Base-by-base conservation (phyloP, 1,140 invertebrate genomes). In the Cotesia glomerata region DNA sequence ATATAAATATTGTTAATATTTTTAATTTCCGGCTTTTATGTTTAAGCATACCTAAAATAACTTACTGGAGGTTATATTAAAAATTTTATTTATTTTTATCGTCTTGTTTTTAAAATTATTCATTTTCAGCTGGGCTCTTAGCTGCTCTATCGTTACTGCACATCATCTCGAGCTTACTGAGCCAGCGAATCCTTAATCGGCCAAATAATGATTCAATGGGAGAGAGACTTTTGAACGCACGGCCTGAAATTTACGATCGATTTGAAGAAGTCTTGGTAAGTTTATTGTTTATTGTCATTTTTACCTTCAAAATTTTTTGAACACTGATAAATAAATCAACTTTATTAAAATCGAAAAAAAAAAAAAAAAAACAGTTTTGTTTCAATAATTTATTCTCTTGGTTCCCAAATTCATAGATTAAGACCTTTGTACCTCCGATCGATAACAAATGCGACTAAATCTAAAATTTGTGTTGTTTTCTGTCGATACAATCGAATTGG, bases 251-350 rank as follows among this genome's bases (percentile, higher is more conserved):
- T 72, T 83, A 82, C 34, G 81, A 83, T 74, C 81, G 80, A n/a
- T 84, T 84, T 51, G 82, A 84, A 65, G 82, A 84, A 71, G 81
- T 84, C 74, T 58, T 83, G 76, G 82, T 84, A 76, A 79, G 76
- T 70, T 13, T 61, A 61, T 70, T 45, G 36, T 4, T 39, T 66
- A 16, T 71, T 61, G 13, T 39, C 36, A 32, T 58, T 69, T 39
- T 11, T 59, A n/a, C 5, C 52, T 5, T 54, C 1, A 54, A n/a
- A 13, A 54, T 0, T 54, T 4, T n/a, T 54, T 54, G 4, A 14
- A 7, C 7, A 11, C 11, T 45, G 8, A 16, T 66, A 51, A 18
- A 18, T 5, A 11, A 51, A 54, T 68, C 34, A 5, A 26, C 26
- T 26, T 67, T 9, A 54, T 18, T 63, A 49, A 18, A 26, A 36